A percentile compares a stretch with the other conserved stretches of the same genome.
These are phyloP conservation scores for Actinernus sp. DNA, from an alignment of 92 coral and sea anemone species.

Conservation along the genomic window DNA sequence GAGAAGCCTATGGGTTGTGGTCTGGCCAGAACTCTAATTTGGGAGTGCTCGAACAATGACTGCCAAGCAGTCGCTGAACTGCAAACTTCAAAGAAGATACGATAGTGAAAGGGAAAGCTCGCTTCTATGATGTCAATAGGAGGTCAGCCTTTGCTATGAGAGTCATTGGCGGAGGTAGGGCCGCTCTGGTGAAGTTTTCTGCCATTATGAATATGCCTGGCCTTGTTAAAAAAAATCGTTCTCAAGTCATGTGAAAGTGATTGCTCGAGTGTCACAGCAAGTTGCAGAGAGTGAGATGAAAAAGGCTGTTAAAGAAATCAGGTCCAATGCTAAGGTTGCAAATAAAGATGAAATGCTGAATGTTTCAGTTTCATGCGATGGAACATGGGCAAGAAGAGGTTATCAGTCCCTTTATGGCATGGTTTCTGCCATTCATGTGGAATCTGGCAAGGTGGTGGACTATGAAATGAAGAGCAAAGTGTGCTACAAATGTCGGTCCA, in stretches of 20 bases:
- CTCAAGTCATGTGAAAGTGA: constrained; percentile 20
- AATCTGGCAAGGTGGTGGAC: constrained; percentile 53
- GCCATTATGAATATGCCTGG: constrained; percentile 48
- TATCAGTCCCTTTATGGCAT: constrained; percentile 61
- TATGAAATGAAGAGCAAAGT: constrained; percentile 43
- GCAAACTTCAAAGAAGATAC: constrained; percentile 42
- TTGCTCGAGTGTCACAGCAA: constrained; percentile 37
- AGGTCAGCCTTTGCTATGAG: constrained; percentile 44
- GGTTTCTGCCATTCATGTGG: constrained; percentile 37
- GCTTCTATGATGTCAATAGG: constrained; percentile 37
- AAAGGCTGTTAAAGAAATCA: constrained; percentile 42
- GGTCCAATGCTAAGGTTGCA: constrained; percentile 11
- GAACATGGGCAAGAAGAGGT: constrained; percentile 61
- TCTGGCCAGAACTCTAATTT: constrained; percentile 36
- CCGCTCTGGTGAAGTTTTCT: constrained; percentile 33
- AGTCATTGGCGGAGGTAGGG: constrained; percentile 42
- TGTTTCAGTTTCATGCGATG: constrained; percentile 42
- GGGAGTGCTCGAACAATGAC: constrained; percentile 27
- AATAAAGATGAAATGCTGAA: constrained; percentile 12
- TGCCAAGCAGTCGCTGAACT: constrained; percentile 31
- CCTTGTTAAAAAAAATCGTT: constrained; percentile 29
- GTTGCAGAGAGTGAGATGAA: constrained; percentile 42
- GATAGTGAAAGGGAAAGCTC: constrained; percentile 21
- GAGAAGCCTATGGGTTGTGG: constrained; percentile 45
- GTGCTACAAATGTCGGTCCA: constrained; percentile 38